phyloP scores from a whole-genome alignment of 1,140 invertebrate genomes.

The Danaus melanippus region DNA sequence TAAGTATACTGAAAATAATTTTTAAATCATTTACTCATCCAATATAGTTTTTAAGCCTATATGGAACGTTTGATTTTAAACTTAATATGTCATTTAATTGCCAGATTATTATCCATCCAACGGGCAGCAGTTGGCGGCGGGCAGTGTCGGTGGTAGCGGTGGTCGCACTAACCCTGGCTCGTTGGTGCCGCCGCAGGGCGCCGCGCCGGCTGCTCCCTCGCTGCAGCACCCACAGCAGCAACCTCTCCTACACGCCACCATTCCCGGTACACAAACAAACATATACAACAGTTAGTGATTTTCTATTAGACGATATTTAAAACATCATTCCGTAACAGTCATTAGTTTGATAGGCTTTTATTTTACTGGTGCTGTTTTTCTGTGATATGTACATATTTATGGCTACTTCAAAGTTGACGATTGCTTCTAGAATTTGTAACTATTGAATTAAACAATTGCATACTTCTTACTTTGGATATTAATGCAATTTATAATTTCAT shows the following conservation, averaged over 20 bases:
- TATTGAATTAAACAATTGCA: too few relatives aligned
- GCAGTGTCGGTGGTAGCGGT: slow-evolving; percentile 27
- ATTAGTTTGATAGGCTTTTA: neutral
- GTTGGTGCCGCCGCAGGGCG: slow-evolving; percentile 21
- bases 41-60: too few relatives aligned
- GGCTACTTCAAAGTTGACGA: too few relatives aligned
- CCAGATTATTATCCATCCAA: slow-evolving; percentile 48
- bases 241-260: slow-evolving; percentile 39
- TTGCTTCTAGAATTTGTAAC: too few relatives aligned
- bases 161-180: slow-evolving; percentile 23
- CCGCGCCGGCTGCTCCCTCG: slow-evolving; percentile 33
- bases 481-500: too few relatives aligned
- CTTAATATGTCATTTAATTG: slow-evolving; percentile 4
- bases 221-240: slow-evolving; percentile 37
- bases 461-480: too few relatives aligned
- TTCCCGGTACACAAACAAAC: slow-evolving; percentile 28
- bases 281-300: slow-evolving; percentile 4
- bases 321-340: neutral
- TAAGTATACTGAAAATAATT: too few relatives aligned
- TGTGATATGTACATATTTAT: too few relatives aligned
- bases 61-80: too few relatives aligned
- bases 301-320: too few relatives aligned
- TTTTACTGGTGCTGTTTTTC: too few relatives aligned
- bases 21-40: too few relatives aligned
- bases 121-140: slow-evolving; percentile 40